Percentiles rank a stretch among this genome's conserved stretches.
Conservation (phyloP, 2,113 vertebrate species). For the Anser brachyrhynchus region DNA sequence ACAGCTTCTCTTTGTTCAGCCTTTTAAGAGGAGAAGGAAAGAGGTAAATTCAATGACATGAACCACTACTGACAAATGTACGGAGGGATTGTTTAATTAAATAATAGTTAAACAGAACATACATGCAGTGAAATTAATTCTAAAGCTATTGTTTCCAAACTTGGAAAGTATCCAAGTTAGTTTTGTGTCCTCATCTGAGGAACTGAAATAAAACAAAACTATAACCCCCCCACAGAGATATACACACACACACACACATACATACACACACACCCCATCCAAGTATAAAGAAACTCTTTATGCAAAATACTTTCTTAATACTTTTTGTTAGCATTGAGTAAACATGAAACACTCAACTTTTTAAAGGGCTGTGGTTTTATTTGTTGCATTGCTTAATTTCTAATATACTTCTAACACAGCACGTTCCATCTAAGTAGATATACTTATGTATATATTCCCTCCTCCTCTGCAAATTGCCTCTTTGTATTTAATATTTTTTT, state of each 20-base stretch:
- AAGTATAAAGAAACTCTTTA: background rate
- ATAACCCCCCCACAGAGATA: no score
- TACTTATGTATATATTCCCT: background rate
- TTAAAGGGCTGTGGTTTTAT: background rate
- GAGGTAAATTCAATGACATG: background rate
- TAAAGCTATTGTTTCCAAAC: background rate
- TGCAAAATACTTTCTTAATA: background rate
- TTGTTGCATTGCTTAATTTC: background rate
- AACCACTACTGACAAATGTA: background rate
- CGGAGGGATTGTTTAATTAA: background rate
- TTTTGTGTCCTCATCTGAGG: background rate
- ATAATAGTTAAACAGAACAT: background rate
- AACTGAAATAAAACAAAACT: background rate
- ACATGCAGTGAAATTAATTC: background rate
- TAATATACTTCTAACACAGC: background rate
- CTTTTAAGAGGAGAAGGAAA: background rate
- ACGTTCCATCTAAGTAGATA: background rate
- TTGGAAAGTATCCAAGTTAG: background rate
- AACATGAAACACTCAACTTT: background rate
- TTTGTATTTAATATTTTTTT: background rate
- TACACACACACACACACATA: background rate
- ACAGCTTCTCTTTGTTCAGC: background rate
- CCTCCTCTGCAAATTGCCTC: background rate
- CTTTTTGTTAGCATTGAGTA: background rate
- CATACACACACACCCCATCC: fast-evolving